Evolutionary conservation across 2,888 invertebrate genomes (phyloP), one percentile per base, ranked within the genome.

Genomic region (Acheta domesticus): DNA sequence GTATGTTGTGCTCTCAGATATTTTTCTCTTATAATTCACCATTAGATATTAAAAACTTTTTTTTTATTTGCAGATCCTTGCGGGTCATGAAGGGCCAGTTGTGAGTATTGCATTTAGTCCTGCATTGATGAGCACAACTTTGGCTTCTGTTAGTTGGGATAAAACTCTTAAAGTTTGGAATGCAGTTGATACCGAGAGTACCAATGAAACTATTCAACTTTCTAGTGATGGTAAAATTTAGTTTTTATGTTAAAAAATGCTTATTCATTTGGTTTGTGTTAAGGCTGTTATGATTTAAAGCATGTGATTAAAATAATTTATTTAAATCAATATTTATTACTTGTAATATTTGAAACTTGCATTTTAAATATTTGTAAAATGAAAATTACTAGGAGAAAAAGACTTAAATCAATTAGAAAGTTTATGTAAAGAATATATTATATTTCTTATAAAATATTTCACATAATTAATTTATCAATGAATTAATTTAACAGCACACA

Each of bases 81-180:
- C 93, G 76, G 99, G 99, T 0, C 99, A 99, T 85, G 95, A 96
- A 86, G 98, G 96, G 2, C 98, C 98, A 0, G 94, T 99, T 2
- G 92, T 93, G 76, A 90, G 93, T 80, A 85, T 99, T 1, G 89
- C 92, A 0, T 98, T 99, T 87, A 93, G 91, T 81, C 95, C 96
- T 0, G 88, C 88, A 12, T 86, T 91, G 0, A 88, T 92, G 0
- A 94, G 94, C 82, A 92, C 94, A 0, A 90, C 92, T 1, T 87
- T 99, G 74, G 94, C 92, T 0, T 97, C 97, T 0, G 94, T 92
- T 4, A 97, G 97, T 36, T 99, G 99, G 98, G 99, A 99, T 88
- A 94, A 94, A 87, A 95, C 96, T 0, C 88, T 98, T 4, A 91
- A 93, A 84, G 88, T 99, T 77, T 99, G 99, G 98, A 94, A 97